Conservation (phyloP, 2,797 vertebrate species). For the Notoglanidium macrostoma region DNA sequence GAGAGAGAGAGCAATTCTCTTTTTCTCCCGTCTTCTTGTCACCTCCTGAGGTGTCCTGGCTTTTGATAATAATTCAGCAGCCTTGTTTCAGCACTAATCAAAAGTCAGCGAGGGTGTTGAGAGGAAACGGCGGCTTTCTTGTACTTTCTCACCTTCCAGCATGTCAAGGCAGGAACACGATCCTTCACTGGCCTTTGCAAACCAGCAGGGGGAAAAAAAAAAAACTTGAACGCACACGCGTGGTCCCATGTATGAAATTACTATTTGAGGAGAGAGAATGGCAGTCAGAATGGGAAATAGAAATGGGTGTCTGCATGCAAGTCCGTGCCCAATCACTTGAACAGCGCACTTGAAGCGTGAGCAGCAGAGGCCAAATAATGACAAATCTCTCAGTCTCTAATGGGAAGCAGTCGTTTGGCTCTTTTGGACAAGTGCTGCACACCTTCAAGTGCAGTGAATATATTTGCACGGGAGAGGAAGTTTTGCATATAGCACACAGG, state of each 20-base stretch:
- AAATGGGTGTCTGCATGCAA: constrained; percentile 70
- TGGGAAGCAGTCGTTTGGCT: constrained; percentile 49
- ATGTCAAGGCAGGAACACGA: constrained; percentile 69
- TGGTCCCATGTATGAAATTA: constrained; percentile 72
- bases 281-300: constrained; percentile 63
- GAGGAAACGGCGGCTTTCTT: constrained; percentile 64
- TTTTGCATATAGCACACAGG: constrained; percentile 42
- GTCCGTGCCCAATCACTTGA: constrained; percentile 80
- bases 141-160: constrained; percentile 56
- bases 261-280: constrained; percentile 68
- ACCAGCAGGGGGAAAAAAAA: constrained; percentile 59
- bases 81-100: constrained; percentile 69
- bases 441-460: constrained; percentile 64
- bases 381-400: constrained; percentile 58
- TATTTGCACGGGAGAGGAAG: constrained; percentile 58
- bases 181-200: constrained; percentile 66
- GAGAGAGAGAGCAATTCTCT: constrained; percentile 60
- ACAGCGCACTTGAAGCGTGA: constrained; percentile 69
- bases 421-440: constrained; percentile 48
- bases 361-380: constrained; percentile 73
- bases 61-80: constrained; percentile 63
- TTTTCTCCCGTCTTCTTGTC: constrained; percentile 43
- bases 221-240: constrained; percentile 19
- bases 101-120: constrained; percentile 70
- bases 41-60: constrained; percentile 53